Evolutionary conservation across 2,113 vertebrate genomes (phyloP), one percentile per base, ranked within the genome.

Genomic region (Actenoides hombroni): DNA sequence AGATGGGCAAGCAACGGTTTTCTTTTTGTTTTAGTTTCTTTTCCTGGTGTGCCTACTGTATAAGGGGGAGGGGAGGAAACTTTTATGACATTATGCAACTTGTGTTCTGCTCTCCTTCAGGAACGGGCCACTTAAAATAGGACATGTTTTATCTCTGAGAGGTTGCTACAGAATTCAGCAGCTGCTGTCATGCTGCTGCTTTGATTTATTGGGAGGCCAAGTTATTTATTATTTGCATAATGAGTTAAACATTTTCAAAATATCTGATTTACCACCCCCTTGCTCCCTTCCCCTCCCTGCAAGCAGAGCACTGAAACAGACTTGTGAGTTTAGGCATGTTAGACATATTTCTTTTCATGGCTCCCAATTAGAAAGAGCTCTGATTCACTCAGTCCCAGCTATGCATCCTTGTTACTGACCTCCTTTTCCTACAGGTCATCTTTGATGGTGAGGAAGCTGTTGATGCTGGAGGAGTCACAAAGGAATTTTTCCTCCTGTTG

Each of bases 381-480:
- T 24, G 44, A 37, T 71, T 70, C 6, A 5, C 33, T 69, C 20
- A 25, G 46, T 68, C 26, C 71, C 56, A 42, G 37, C n/a, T 64
- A 29, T 78, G 35, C 25, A 24, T 53, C 48, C 44, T n/a, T 84
- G 40, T 64, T 73, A 76, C 76, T 92, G 68, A 42, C 46, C 23
- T 85, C 29, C 86, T 79, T 77, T 91, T 86, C 18, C 92, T 95
- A 2, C 93, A 99, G 99, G 99, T 99, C 74, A 99, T 99, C 96
- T 99, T 99, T 94, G 99, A 99, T 73, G 99, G 99, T 8, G 99
- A 99, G 95, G 99, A 99, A 97, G 99, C 99, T 7, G 99, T 99
- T 49, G 99, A 99, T 29, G 99, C 99, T 56, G 99, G 99, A 9
- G 99, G 99, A 33, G 99, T 99, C 23, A 99, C 99, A 44, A 99